Percentiles rank a stretch among this genome's conserved stretches.
Evolutionary conservation across 2,888 invertebrate genomes (phyloP).

Genomic region (Cephus spinipes): DNA sequence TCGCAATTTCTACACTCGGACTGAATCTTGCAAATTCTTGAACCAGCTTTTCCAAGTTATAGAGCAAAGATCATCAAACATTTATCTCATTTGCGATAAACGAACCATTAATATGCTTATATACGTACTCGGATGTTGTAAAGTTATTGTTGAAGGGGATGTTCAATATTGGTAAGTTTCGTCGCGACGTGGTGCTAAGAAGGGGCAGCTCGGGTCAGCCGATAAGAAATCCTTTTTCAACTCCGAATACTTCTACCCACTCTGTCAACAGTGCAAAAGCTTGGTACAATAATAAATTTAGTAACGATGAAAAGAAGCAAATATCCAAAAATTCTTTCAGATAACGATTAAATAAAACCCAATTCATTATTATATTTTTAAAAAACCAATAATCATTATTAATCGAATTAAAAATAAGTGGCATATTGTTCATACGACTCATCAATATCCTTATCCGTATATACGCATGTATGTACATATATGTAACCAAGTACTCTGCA

Average conservation of each 20-base stretch:
- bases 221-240: conserved; percentile 31
- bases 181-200: conserved; percentile 13
- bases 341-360: not conserved
- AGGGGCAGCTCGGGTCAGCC: conserved; percentile 25
- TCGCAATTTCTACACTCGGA: not conserved
- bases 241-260: conserved; percentile 22
- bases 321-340: not conserved
- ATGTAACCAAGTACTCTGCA: not conserved
- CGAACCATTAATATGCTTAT: conserved; percentile 12
- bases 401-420: not conserved
- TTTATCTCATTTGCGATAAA: conserved; percentile 28
- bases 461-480: not conserved
- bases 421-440: not conserved
- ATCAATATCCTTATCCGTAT: not conserved
- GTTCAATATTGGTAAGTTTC: conserved; percentile 15
- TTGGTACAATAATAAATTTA: not conserved
- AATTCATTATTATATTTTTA: not conserved
- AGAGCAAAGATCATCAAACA: conserved; percentile 34
- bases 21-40: conserved; percentile 19
- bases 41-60: conserved; percentile 21
- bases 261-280: not conserved
- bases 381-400: not conserved
- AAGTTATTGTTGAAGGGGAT: conserved; percentile 24
- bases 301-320: not conserved
- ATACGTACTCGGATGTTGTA: conserved; percentile 8